A percentile compares a stretch with the other conserved stretches of the same genome.
phyloP scores from a whole-genome alignment of 1,140 invertebrate genomes.

The Carposina sasakii region DNA sequence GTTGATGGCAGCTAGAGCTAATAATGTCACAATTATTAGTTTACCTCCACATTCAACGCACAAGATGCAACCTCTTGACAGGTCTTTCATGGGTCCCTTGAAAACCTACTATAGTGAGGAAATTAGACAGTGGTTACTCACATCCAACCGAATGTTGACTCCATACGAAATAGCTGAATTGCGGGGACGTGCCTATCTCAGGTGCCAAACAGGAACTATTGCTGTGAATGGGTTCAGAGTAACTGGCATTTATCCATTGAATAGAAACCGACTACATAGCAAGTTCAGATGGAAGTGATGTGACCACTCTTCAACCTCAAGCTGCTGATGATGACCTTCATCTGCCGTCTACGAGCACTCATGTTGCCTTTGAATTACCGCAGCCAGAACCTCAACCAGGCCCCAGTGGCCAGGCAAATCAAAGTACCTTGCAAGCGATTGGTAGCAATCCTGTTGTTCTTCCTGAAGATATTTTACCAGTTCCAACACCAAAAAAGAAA shows the following conservation, averaged over 20 bases:
- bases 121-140: constrained; percentile 21
- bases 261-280: too few relatives aligned
- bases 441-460: constrained; percentile 16
- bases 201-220: constrained; percentile 37
- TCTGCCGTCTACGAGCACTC: too few relatives aligned
- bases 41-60: constrained; percentile 46
- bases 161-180: constrained; percentile 34
- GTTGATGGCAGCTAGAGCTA: constrained; percentile 30
- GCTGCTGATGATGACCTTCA: too few relatives aligned
- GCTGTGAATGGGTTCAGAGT: constrained; percentile 37
- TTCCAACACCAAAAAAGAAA: constrained; percentile 13
- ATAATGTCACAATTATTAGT: constrained; percentile 32
- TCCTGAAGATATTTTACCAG: constrained; percentile 11
- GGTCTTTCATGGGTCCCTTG: constrained; percentile 38
- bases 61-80: constrained; percentile 45
- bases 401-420: constrained; percentile 15
- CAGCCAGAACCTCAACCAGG: constrained; percentile 3
- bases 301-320: too few relatives aligned
- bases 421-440: constrained; percentile 25
- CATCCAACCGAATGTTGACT: constrained; percentile 33
- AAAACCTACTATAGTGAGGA: constrained; percentile 17
- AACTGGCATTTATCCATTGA: constrained; percentile 28
- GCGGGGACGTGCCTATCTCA: constrained; percentile 34
- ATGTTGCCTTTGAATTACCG: too few relatives aligned
- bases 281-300: too few relatives aligned